Base-by-base conservation (phyloP, 2,888 invertebrate genomes). In the Hypsopygia costalis region DNA sequence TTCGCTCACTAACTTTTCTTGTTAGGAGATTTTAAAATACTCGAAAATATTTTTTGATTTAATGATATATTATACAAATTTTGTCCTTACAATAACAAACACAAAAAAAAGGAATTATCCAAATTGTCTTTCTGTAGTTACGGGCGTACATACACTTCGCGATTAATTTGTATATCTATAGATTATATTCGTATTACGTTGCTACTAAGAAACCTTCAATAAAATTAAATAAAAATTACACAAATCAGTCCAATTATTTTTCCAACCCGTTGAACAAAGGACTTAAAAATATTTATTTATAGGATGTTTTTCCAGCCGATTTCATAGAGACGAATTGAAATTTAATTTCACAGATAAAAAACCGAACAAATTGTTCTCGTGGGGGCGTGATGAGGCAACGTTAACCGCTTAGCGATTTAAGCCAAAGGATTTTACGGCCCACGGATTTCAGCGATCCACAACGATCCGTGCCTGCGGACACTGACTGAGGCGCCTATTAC, bases 341-440 rank as follows among this genome's bases (percentile, higher is more conserved):
- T 72, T 65, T 67, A 67, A 75, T 72, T 67, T 67, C 43, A 52
- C 45, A 41, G 42, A 51, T 53, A 69, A 76, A 77, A 74, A 66
- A 55, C 53, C 53, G 60, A 68, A 65, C 73, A 77, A 72, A 75
- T 60, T 68, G 68, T 68, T 61, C 45, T 47, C 47, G 36, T 40
- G 36, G 52, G 55, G 16, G 67, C 59, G 78, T 73, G 78, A 78
- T 77, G 78, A 79, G 72, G 73, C 77, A 71, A 70, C 65, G 74
- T 72, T 76, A 76, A 74, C 78, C 80, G 67, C 71, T 79, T 77
- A 81, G 76, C 81, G 83, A 75, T 85, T 83, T 81, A 79, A 83
- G 83, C 85, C 85, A 87, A 87, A 87, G 87, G 86, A 87, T 87
- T 87, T 87, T 69, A 83, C 81, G 79, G 79, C 73, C 75, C 79